Base-by-base conservation (phyloP, 2,113 vertebrate species). In the Scolopax mira region DNA sequence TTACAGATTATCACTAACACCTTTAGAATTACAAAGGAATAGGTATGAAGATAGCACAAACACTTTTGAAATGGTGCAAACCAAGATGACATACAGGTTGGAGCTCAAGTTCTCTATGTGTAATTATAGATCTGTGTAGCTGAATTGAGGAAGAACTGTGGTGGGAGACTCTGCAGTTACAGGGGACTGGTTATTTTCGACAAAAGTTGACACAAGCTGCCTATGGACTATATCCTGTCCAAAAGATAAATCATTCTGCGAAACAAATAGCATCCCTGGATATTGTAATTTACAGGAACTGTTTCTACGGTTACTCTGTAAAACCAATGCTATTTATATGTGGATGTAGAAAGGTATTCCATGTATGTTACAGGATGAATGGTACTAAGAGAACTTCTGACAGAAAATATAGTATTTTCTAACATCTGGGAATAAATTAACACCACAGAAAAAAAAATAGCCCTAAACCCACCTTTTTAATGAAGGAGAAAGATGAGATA, bases 121-220 rank as follows among this genome's bases (percentile, higher is more conserved):
- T 23, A 21, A 30, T 54, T 79, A 30, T 3, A 70, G 24, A 18
- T 25, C 25, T 30, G 7, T 18, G 13, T 21, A 37, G 21, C 18
- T 0, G 0, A 64, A 65, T 0, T 13, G 46, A 73, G 60, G 22
- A 10, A 55, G 65, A 86, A 18, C 10, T 11, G 7, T 19, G 35
- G n/a, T 11, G 25, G 42, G 64, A 35, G 17, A 4, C 31, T 30
- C 4, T 30, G 24, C 3, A 46, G 55, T 67, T 52, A 27, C 19
- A 79, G 42, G 11, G 18, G 28, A 44, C 24, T 18, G 35, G 42
- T 46, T 57, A 49, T 79, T 69, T 73, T 83, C 79, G 75, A 54
- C 44, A 61, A 12, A 72, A 48, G 35, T 23, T 73, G 70, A 33
- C 33, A 42, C 6, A n/a, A 65, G 23, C 41, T 79, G 16, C 41